Evolutionary conservation across 2,797 vertebrate species (phyloP).

Genomic region (Eulemur coronatus): DNA sequence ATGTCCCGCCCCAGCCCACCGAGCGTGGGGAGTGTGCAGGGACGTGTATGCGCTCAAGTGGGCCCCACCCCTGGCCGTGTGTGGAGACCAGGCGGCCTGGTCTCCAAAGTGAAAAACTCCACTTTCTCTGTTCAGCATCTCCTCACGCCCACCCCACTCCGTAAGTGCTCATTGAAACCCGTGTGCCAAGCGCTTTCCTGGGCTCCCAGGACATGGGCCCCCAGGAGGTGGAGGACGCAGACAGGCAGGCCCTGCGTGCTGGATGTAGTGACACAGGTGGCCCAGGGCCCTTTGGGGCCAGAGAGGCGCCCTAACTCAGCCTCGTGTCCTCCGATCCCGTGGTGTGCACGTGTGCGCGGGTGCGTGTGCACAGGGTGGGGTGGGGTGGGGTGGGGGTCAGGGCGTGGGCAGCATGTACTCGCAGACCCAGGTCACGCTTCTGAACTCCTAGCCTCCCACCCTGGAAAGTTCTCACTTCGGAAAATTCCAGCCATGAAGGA

Average conservation of each 20-base stretch:
- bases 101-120: background rate
- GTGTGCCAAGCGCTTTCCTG: fast-evolving
- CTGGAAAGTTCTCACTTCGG: background rate
- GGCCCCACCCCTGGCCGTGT: too few relatives aligned
- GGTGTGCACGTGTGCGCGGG: fast-evolving
- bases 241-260: fast-evolving
- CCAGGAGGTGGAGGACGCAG: background rate
- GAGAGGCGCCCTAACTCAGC: background rate
- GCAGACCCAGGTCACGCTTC: background rate
- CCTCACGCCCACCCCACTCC: background rate
- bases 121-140: background rate
- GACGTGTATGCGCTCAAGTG: fast-evolving
- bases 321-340: fast-evolving
- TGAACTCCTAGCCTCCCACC: background rate
- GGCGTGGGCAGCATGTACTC: too few relatives aligned
- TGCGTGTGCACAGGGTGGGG: fast-evolving
- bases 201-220: fast-evolving
- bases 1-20: background rate
- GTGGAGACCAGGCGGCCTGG: background rate
- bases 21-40: background rate
- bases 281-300: background rate
- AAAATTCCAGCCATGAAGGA: background rate
- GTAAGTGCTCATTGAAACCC: background rate
- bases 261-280: background rate
- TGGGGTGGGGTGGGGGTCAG: background rate